A percentile compares a stretch with the other conserved stretches of the same genome.
phyloP scores from a whole-genome alignment of 2,113 vertebrate species.

The Greenwoodochromis staneri region DNA sequence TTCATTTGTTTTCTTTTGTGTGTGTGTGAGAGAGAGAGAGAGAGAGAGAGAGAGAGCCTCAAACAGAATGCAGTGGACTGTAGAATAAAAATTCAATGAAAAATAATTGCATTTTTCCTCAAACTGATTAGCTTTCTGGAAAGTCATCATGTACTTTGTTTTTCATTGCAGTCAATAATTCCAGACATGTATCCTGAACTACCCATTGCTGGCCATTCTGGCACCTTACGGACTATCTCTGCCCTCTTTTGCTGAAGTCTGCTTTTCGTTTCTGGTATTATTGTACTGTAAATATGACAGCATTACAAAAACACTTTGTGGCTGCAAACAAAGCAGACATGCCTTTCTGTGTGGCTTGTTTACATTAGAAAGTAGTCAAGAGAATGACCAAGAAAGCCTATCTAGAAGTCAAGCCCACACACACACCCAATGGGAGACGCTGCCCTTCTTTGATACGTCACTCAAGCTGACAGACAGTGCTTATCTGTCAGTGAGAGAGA shows the following conservation, averaged over 20 bases:
- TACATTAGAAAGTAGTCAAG: conserved; percentile 8
- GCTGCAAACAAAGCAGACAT: background rate
- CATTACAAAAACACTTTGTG: background rate
- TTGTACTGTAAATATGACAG: background rate
- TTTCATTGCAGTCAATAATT: background rate
- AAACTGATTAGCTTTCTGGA: background rate
- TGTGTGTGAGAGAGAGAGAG: background rate
- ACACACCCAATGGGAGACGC: conserved; percentile 22
- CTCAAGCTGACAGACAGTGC: conserved; percentile 62
- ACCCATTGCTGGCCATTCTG: background rate
- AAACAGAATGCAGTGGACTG: background rate
- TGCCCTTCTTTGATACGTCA: conserved; percentile 51
- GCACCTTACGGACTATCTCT: background rate
- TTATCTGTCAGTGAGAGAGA: conserved; percentile 60
- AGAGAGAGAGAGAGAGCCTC: background rate
- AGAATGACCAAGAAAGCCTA: conserved; percentile 4
- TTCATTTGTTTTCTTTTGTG: background rate
- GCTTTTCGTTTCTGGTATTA: background rate
- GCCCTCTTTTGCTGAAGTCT: background rate
- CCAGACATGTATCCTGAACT: background rate
- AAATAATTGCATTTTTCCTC: background rate
- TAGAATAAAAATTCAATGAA: background rate
- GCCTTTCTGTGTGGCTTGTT: conserved; percentile 15
- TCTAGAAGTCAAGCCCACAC: conserved; percentile 7
- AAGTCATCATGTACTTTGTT: background rate